Conservation (phyloP, 2,888 invertebrate species). For the Gortyna flavago region DNA sequence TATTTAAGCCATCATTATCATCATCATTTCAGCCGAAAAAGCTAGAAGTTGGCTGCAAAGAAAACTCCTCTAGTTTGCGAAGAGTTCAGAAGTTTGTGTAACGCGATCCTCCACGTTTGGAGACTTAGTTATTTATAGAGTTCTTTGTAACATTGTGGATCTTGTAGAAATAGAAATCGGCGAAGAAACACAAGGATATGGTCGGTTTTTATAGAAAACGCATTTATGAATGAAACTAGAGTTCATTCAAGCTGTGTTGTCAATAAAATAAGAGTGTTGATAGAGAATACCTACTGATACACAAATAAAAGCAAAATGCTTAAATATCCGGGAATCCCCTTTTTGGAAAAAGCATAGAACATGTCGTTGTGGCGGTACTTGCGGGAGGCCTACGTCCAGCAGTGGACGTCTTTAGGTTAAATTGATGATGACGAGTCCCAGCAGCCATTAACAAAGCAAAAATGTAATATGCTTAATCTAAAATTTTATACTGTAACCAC, state of each 20-base stretch:
- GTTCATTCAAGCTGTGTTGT: too few relatives aligned
- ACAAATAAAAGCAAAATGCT: not conserved
- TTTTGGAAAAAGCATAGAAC: too few relatives aligned
- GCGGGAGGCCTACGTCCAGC: too few relatives aligned
- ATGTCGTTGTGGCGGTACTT: too few relatives aligned
- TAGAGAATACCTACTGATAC: not conserved
- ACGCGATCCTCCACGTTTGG: constrained; percentile 31
- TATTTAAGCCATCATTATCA: not conserved
- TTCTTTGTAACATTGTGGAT: constrained; percentile 36
- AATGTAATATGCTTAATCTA: not conserved
- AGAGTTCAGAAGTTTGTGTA: constrained; percentile 26
- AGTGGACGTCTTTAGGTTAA: too few relatives aligned
- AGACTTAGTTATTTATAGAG: constrained; percentile 31
- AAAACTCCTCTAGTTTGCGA: constrained; percentile 21
- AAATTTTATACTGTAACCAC: not conserved
- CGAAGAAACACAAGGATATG: not conserved
- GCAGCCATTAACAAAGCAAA: not conserved
- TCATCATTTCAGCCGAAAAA: not conserved
- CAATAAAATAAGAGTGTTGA: not conserved
- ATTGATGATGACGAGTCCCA: not conserved
- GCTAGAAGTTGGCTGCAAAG: constrained; percentile 8
- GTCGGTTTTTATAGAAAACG: constrained; percentile 32
- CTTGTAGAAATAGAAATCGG: constrained; percentile 19
- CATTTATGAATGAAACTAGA: constrained; percentile 17
- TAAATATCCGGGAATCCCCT: not conserved